Base-by-base conservation (phyloP, 1,140 invertebrate species). In the Agraylea sexmaculata region DNA sequence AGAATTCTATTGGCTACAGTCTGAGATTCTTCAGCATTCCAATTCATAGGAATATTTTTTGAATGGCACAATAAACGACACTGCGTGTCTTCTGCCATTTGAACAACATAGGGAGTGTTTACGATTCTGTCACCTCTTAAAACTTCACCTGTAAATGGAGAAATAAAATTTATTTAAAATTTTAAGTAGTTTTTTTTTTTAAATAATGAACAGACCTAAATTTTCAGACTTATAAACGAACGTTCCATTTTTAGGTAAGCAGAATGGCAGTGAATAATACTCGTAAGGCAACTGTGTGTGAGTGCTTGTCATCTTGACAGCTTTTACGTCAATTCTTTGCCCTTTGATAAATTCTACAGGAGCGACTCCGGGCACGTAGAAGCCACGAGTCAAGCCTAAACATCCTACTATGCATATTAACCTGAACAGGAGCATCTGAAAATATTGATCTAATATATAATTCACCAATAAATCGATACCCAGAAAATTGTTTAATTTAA, bases 221-320 rank as follows among this genome's bases (percentile, higher is more conserved):
- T 98, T 99, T 69, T 99, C 93, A 6, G 91, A 86, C 64, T 95
- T 96, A 57, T 95, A 97, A 32, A 80, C 72, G 47, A 82, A 66
- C 4, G 80, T 80, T 10, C 80, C 83, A 64, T 84, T 82, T 60
- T 83, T 80, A 17, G 94, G 93, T 53, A 78, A 70, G 62, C 94
- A 98, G 54, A 94, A 85, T 29, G 81, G 83, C 30, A 97, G 60
- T 2, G 88, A 90, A 66, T 98, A 98, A 71, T 97, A 99, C 59
- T 93, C 89, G 58, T 95, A 98, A 3, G 94, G 93, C 51, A 99
- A 69, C 64, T 97, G 91, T 16, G 93, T 97, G 46, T 85, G 83
- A 37, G 83, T 87, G 65, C 91, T 96, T 0, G 91, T 95, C 84
- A 96, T 88, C 72, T 96, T 97, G 11, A 96, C 89, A 53, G 91